phyloP scores from a whole-genome alignment of 2,888 invertebrate species.

The Diploptera punctata region DNA sequence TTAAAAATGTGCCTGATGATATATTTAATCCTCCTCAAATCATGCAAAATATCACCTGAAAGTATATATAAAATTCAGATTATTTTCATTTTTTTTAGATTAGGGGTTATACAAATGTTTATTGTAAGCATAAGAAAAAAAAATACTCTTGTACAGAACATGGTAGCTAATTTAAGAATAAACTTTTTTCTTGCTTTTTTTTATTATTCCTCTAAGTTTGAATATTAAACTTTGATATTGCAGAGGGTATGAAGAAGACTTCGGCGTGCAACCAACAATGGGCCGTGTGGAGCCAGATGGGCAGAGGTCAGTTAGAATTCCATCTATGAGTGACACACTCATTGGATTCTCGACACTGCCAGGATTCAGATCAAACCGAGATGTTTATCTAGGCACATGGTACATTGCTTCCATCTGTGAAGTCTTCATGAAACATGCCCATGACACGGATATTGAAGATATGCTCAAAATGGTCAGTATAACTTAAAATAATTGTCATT shows the following conservation, averaged over 20 bases:
- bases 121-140: too few species aligned
- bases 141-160: too few species aligned
- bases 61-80: too few species aligned
- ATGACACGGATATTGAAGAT: slow-evolving; percentile 67
- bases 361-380: slow-evolving; percentile 66
- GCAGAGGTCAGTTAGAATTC: not conserved
- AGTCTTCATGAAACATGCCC: slow-evolving; percentile 68
- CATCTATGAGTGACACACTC: slow-evolving; percentile 62
- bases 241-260: slow-evolving; percentile 33
- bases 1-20: too few species aligned
- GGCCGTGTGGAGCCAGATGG: slow-evolving; percentile 47
- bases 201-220: not conserved
- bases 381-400: slow-evolving; percentile 68
- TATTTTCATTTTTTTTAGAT: too few species aligned
- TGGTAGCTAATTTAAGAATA: too few species aligned
- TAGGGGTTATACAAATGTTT: too few species aligned
- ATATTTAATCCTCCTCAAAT: too few species aligned
- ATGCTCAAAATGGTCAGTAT: slow-evolving; percentile 65
- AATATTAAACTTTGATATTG: too few species aligned
- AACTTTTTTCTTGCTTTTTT: too few species aligned
- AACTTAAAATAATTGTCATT: too few species aligned
- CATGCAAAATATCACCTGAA: too few species aligned
- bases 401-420: slow-evolving; percentile 72
- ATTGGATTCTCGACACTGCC: slow-evolving; percentile 70
- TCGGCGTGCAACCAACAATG: slow-evolving; percentile 20